Conservation (phyloP, 2,113 vertebrate genomes). For the Xyliphius kryptos region DNA sequence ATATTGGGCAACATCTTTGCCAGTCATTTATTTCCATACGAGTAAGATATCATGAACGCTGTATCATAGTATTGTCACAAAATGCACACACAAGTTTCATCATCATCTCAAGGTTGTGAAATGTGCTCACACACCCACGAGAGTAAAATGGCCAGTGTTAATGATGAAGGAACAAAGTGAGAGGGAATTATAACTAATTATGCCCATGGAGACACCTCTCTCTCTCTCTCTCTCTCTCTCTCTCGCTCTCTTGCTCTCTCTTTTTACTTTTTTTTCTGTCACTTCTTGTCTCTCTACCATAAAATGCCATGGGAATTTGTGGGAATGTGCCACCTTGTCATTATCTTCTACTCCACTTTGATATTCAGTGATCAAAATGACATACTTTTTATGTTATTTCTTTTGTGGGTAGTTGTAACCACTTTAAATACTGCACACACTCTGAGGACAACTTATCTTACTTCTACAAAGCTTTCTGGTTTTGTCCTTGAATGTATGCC, state of each 20-base stretch:
- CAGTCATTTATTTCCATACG: too few relatives aligned
- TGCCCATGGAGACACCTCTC: constrained; percentile 80
- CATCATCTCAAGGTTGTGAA: constrained; percentile 51
- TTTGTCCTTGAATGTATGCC: too few relatives aligned
- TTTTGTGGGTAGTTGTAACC: too few relatives aligned
- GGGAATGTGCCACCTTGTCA: constrained; percentile 31
- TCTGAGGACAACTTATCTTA: too few relatives aligned
- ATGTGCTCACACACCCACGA: constrained; percentile 70
- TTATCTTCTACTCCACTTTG: constrained; percentile 6
- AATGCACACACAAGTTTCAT: constrained; percentile 65
- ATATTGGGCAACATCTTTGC: too few relatives aligned
- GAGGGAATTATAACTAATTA: constrained; percentile 95
- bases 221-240: constrained; percentile 55
- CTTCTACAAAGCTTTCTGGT: too few relatives aligned
- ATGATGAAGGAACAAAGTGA: constrained; percentile 83
- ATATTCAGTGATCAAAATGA: too few relatives aligned
- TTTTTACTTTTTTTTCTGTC: constrained; percentile 30
- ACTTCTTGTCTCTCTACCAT: constrained; percentile 17
- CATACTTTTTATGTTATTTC: neutral
- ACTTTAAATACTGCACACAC: too few relatives aligned
- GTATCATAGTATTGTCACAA: constrained; percentile 34
- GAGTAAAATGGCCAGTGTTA: constrained; percentile 96
- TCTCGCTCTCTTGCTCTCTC: constrained; percentile 8
- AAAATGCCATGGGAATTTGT: constrained; percentile 20
- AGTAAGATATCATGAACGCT: too few relatives aligned